phyloP scores from a whole-genome alignment of 2,888 invertebrate genomes.

The Strigamia crassipes region DNA sequence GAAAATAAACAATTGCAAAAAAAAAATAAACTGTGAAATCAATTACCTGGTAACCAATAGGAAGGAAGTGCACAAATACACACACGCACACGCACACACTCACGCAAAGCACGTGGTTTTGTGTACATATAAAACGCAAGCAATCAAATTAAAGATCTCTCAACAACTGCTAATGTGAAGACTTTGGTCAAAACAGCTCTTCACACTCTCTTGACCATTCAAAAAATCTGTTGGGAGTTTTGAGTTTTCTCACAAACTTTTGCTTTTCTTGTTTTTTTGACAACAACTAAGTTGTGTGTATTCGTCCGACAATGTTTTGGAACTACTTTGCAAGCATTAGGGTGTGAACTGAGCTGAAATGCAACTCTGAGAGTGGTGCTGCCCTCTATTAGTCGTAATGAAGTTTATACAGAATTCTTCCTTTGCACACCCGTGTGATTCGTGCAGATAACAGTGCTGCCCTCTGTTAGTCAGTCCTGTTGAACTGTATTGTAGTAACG shows the following conservation, averaged over 20 bases:
- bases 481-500: constrained; percentile 29
- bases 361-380: constrained; percentile 37
- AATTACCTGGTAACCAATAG: neutral
- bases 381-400: constrained; percentile 45
- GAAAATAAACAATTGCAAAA: neutral
- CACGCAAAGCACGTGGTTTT: constrained; percentile 18
- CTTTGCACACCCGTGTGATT: constrained; percentile 17
- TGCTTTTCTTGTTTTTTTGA: neutral
- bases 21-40: neutral
- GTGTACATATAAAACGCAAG: neutral
- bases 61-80: neutral
- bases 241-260: neutral
- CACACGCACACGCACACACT: neutral
- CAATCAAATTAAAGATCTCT: neutral
- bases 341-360: constrained; percentile 37
- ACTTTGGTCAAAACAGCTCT: neutral
- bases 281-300: constrained; percentile 5
- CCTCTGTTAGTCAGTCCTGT: constrained; percentile 39
- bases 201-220: neutral
- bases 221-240: neutral
- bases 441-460: constrained; percentile 41
- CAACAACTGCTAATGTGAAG: neutral
- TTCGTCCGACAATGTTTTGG: constrained; percentile 42
- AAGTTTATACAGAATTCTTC: constrained; percentile 39
- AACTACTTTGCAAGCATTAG: constrained; percentile 37